Conservation (phyloP, 2,888 invertebrate genomes). For the Cosmia pyralina region DNA sequence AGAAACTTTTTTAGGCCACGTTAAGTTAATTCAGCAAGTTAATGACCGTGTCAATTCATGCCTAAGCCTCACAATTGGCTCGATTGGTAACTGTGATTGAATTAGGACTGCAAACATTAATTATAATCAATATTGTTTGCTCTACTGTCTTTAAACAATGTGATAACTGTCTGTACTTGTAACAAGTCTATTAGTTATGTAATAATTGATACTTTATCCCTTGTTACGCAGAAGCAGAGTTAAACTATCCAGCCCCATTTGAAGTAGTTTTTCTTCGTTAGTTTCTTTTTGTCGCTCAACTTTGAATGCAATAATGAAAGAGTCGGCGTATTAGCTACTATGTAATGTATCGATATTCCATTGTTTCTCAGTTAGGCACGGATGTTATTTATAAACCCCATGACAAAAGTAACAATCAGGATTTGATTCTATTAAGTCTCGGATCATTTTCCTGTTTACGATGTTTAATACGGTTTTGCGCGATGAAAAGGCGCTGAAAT, state of each 20-base stretch:
- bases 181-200: slow-evolving; percentile 4
- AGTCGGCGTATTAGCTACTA: background rate
- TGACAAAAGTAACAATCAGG: slow-evolving; percentile 3
- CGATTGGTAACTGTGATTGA: slow-evolving; percentile 74
- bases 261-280: background rate
- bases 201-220: slow-evolving; percentile 23
- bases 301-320: background rate
- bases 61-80: slow-evolving; percentile 71
- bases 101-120: slow-evolving; percentile 74
- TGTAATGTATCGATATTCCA: slow-evolving; percentile 7
- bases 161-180: slow-evolving; percentile 41
- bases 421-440: slow-evolving; percentile 2
- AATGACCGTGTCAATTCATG: slow-evolving; percentile 52
- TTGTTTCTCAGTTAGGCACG: slow-evolving; percentile 23
- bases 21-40: slow-evolving; percentile 50
- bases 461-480: background rate
- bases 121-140: slow-evolving; percentile 70
- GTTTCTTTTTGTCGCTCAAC: too few relatives aligned
- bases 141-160: slow-evolving; percentile 62
- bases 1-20: slow-evolving; percentile 45
- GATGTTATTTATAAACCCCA: slow-evolving; percentile 18
- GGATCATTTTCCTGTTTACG: slow-evolving; percentile 33
- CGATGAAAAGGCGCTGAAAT: slow-evolving; percentile 3
- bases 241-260: background rate
- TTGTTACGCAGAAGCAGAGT: background rate